phyloP scores from a whole-genome alignment of 2,797 vertebrate species.

The Garrulus glandarius region DNA sequence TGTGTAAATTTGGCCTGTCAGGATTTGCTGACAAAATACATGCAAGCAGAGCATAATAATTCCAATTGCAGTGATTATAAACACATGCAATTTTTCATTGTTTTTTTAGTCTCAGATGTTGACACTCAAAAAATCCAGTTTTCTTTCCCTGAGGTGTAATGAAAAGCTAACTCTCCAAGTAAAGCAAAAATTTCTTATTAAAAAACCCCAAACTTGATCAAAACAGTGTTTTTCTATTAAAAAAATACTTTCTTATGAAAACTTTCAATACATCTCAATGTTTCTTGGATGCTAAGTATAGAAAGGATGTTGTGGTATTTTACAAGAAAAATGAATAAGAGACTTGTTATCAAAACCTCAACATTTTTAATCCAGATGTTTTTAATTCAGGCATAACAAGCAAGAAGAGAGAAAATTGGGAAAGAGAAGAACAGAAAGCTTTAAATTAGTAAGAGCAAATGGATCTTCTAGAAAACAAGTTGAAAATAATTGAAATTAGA shows the following conservation, averaged over 20 bases:
- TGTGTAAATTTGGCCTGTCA: too few species aligned
- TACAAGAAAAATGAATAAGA: slow-evolving; percentile 7
- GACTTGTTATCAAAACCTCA: slow-evolving; percentile 30
- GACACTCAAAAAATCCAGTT: background rate
- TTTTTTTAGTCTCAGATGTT: background rate
- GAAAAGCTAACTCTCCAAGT: background rate
- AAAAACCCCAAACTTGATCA: background rate
- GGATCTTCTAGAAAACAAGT: background rate
- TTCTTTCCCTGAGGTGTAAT: background rate
- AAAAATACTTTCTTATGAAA: background rate
- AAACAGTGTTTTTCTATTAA: background rate
- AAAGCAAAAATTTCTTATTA: background rate
- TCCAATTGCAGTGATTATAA: background rate
- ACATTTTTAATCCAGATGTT: slow-evolving; percentile 5
- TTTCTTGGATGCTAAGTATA: background rate
- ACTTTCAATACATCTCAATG: background rate
- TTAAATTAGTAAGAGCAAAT: background rate
- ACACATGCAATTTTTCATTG: background rate
- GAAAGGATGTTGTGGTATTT: background rate
- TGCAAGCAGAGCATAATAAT: background rate
- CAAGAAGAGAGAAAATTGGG: background rate
- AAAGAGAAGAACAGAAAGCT: background rate
- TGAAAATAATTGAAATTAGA: background rate
- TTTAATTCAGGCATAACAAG: background rate
- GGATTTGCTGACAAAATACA: background rate